Percentiles rank a stretch among this genome's conserved stretches.
These are phyloP conservation scores for Mythimna ferrago DNA, from an alignment of 2,888 invertebrate genomes.

Conservation along the genomic window DNA sequence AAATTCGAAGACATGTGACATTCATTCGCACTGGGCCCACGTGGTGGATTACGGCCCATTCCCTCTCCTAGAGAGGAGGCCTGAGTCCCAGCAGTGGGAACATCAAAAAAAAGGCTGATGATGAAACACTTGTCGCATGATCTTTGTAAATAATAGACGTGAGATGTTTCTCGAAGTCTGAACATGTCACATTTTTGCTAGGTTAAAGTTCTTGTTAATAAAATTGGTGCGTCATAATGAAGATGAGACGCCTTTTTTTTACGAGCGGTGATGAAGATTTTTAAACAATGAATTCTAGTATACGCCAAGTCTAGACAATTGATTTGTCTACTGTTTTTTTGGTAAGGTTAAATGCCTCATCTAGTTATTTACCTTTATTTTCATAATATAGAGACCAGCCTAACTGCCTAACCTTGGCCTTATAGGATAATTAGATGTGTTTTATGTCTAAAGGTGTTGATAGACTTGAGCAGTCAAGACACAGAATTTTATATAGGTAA, in stretches of 20 bases:
- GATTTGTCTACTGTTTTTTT: slow-evolving; percentile 7
- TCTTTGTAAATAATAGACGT: slow-evolving; percentile 19
- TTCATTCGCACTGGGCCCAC: no score
- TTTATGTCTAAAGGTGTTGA: background rate
- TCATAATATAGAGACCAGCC: background rate
- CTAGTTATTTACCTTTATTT: slow-evolving; percentile 17
- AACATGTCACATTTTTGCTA: slow-evolving; percentile 27
- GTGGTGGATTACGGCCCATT: no score
- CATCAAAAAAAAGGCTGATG: no score
- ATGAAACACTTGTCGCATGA: slow-evolving; percentile 16
- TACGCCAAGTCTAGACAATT: slow-evolving; percentile 15
- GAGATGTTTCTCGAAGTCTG: slow-evolving; percentile 31
- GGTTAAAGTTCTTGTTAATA: slow-evolving; percentile 27
- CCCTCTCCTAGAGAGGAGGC: no score
- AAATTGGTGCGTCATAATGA: slow-evolving; percentile 19
- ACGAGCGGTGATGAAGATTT: slow-evolving; percentile 1
- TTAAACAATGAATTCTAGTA: no score
- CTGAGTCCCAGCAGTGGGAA: no score
- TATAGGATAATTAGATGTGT: background rate
- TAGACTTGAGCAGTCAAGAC: no score
- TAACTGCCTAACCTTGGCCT: background rate
- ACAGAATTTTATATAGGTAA: no score
- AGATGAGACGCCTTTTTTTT: slow-evolving; percentile 18
- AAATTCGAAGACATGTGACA: no score
- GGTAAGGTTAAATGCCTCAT: background rate